A percentile compares a stretch with the other conserved stretches of the same genome.
Evolutionary conservation across 92 coral and sea anemone genomes (phyloP).

Genomic region (Montipora capitata): DNA sequence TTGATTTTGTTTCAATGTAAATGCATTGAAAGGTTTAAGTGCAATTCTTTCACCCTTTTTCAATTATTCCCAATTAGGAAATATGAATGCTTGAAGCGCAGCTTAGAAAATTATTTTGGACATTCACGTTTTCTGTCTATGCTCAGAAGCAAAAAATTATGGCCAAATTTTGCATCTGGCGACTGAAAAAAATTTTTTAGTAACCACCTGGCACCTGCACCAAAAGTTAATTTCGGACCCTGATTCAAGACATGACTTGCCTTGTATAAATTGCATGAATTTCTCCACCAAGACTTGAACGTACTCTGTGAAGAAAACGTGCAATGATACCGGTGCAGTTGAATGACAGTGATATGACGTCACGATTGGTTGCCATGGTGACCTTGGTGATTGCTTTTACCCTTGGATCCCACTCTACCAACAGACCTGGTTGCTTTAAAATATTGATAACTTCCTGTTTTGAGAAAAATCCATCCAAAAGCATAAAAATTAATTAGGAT

Average conservation of each 20-base stretch:
- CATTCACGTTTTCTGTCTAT: no score
- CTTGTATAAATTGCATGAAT: slow-evolving; percentile 73
- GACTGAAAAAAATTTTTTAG: no score
- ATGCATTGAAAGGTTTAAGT: no score
- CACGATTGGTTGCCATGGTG: slow-evolving; percentile 68
- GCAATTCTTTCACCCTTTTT: no score
- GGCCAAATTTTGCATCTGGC: no score
- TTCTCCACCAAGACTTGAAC: slow-evolving; percentile 51
- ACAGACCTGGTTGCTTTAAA: slow-evolving; percentile 70
- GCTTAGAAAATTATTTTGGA: no score
- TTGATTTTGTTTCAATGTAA: no score
- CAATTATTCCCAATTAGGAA: no score
- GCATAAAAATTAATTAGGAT: background rate
- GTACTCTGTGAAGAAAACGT: slow-evolving; percentile 12
- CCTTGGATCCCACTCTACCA: slow-evolving; percentile 86
- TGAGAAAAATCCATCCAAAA: background rate
- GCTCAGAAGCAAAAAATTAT: no score
- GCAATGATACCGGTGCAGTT: slow-evolving; percentile 26
- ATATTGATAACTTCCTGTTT: slow-evolving; percentile 81
- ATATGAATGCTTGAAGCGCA: no score
- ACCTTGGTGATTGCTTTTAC: slow-evolving; percentile 73
- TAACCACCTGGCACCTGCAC: no score
- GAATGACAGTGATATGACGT: slow-evolving; percentile 84
- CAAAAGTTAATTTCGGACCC: no score
- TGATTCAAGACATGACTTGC: slow-evolving; percentile 6